Conservation (phyloP, 2,113 vertebrate species). For the Cettia cetti region DNA sequence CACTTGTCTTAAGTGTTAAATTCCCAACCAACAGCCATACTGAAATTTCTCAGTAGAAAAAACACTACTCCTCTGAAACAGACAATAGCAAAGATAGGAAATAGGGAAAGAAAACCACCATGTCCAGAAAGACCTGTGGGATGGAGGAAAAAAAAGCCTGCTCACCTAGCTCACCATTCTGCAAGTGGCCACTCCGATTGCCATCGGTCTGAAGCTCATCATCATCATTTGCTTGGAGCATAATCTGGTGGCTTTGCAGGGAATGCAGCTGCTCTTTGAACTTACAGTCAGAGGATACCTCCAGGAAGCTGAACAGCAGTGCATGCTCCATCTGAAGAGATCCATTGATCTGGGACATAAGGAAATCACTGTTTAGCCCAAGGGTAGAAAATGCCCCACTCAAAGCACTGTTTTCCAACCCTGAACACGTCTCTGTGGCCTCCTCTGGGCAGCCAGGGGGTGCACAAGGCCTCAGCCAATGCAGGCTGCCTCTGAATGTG, state of each 20-base stretch:
- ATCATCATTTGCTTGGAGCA: rapidly evolving
- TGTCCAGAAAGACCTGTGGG: neutral
- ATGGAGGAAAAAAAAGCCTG: neutral
- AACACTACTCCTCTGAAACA: neutral
- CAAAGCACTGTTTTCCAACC: neutral
- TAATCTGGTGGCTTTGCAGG: neutral
- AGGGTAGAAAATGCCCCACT: neutral
- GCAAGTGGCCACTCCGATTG: constrained; percentile 8
- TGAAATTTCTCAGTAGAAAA: neutral
- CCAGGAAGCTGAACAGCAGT: constrained; percentile 67
- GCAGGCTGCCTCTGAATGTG: neutral
- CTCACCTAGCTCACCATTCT: neutral
- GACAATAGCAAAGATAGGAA: neutral
- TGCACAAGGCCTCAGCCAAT: neutral
- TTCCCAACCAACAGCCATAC: neutral
- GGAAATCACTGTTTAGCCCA: neutral
- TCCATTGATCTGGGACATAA: neutral
- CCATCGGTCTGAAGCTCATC: constrained; percentile 71
- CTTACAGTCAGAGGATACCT: neutral
- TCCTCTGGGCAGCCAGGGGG: neutral
- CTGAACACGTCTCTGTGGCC: neutral
- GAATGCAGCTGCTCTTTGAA: constrained; percentile 51
- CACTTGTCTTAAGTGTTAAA: neutral
- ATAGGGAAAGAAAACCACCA: neutral
- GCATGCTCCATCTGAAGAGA: neutral